Evolutionary conservation across 2,113 vertebrate species (phyloP).

Genomic region (Lepisosteus oculatus): DNA sequence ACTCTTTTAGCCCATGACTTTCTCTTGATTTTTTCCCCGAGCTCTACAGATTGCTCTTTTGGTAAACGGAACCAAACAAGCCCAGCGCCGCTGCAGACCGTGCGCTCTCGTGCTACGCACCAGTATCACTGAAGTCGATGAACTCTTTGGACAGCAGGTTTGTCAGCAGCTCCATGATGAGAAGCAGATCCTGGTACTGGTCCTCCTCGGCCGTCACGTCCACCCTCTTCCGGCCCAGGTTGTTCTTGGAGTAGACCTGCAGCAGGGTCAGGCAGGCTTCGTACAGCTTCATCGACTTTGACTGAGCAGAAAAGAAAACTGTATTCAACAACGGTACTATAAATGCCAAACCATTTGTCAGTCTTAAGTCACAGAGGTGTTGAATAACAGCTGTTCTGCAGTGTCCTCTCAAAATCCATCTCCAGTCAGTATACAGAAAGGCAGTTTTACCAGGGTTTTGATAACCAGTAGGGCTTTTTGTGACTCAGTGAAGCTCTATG

Average conservation of each 20-base stretch:
- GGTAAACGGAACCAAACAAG: too few relatives aligned
- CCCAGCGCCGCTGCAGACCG: neutral
- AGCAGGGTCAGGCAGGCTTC: slow-evolving; percentile 94
- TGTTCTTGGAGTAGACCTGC: slow-evolving; percentile 97
- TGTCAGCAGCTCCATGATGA: slow-evolving; percentile 98
- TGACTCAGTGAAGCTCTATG: too few relatives aligned
- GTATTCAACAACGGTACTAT: too few relatives aligned
- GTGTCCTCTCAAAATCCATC: too few relatives aligned
- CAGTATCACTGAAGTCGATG: slow-evolving; percentile 98
- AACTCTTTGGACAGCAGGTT: slow-evolving; percentile 98
- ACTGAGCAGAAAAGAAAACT: slow-evolving; percentile 60
- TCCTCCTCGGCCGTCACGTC: slow-evolving; percentile 93
- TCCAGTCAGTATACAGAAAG: too few relatives aligned
- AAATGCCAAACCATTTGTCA: too few relatives aligned
- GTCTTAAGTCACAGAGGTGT: too few relatives aligned
- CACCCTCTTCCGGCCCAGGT: slow-evolving; percentile 82
- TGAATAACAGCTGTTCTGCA: too few relatives aligned
- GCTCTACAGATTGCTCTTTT: too few relatives aligned
- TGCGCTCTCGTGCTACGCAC: slow-evolving; percentile 47
- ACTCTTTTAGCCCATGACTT: neutral
- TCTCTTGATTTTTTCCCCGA: too few relatives aligned
- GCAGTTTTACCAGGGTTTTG: too few relatives aligned
- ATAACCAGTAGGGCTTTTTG: too few relatives aligned
- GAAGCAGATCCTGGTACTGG: slow-evolving; percentile 97
- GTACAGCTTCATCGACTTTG: slow-evolving; percentile 96